Evolutionary conservation across 2,888 invertebrate species (phyloP).

Genomic region (Dione juno): DNA sequence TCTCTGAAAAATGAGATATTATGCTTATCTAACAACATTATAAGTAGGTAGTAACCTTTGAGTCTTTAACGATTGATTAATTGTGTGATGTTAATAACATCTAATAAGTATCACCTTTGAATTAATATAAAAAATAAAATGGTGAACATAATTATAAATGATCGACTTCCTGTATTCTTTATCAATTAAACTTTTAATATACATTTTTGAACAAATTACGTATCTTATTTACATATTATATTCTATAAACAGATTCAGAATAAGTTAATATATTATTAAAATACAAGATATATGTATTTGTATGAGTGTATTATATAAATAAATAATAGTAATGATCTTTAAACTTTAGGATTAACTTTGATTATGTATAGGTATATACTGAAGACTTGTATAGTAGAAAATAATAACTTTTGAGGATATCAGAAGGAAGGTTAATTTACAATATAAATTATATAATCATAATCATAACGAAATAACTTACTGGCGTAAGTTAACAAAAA

Average conservation of each 20-base stretch:
- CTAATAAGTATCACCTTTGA: neutral
- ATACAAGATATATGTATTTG: too few species aligned
- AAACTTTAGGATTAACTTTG: too few species aligned
- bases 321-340: too few species aligned
- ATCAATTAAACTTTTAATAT: constrained; percentile 10
- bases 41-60: constrained; percentile 1
- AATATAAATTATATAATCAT: too few species aligned
- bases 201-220: neutral
- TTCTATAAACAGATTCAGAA: neutral
- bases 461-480: too few species aligned
- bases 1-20: neutral
- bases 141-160: neutral
- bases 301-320: too few species aligned
- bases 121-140: neutral
- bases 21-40: neutral
- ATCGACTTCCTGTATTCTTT: constrained; percentile 10
- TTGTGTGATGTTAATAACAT: constrained; percentile 5
- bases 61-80: constrained; percentile 6
- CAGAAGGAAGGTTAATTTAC: too few species aligned
- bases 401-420: too few species aligned
- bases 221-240: constrained; percentile 1
- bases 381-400: too few species aligned
- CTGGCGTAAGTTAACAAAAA: too few species aligned
- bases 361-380: too few species aligned
- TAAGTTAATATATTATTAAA: too few species aligned